Conservation (phyloP, 2,888 invertebrate genomes). For the Drosophila affinis region DNA sequence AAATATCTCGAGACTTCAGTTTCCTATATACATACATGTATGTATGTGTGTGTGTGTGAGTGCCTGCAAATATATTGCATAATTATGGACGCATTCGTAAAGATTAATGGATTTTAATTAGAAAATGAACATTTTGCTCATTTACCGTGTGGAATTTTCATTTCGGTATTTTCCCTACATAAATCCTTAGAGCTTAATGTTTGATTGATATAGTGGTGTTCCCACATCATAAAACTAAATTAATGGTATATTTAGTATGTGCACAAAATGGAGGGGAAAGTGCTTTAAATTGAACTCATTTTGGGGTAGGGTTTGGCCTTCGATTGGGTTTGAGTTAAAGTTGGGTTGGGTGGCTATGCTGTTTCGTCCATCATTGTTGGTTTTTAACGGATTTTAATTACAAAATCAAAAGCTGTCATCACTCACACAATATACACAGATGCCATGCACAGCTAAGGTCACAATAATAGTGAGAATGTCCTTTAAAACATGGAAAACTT, state of each 20-base stretch:
- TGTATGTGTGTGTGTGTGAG: not conserved
- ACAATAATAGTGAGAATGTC: not conserved
- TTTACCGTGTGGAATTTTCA: constrained; percentile 33
- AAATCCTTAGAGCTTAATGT: constrained; percentile 31
- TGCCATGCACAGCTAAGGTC: not conserved
- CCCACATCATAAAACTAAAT: constrained; percentile 45
- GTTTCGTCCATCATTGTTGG: constrained; percentile 36
- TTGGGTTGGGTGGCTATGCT: not conserved
- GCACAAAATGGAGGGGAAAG: not conserved
- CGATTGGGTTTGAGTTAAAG: not conserved
- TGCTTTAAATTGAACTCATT: not conserved
- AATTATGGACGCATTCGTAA: constrained; percentile 55
- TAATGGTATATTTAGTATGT: constrained; percentile 12
- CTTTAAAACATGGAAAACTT: too few species aligned
- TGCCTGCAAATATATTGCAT: constrained; percentile 25
- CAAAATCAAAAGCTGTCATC: constrained; percentile 76
- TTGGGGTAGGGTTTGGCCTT: constrained; percentile 6
- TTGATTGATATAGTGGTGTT: constrained; percentile 66
- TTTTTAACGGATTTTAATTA: constrained; percentile 73
- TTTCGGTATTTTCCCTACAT: constrained; percentile 24
- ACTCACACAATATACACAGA: constrained; percentile 4
- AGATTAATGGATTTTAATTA: constrained; percentile 79
- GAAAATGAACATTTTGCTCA: constrained; percentile 50
- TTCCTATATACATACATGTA: not conserved
- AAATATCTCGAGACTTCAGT: constrained; percentile 17